Conservation (phyloP, 2,888 invertebrate genomes). For the Muscina levida region DNA sequence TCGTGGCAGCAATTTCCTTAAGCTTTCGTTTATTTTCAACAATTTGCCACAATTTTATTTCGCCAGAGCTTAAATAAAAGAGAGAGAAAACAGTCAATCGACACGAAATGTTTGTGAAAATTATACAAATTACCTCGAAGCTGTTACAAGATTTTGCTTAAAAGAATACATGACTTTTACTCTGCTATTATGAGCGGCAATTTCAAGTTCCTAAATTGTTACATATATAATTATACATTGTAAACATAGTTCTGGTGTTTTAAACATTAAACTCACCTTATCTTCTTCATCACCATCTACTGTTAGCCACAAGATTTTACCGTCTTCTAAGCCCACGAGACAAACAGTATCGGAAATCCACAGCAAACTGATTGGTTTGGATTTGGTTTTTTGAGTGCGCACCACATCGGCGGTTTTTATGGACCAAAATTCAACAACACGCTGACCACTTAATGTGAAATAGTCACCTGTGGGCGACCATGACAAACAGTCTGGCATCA, state of each 20-base stretch:
- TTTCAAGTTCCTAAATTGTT: constrained; percentile 58
- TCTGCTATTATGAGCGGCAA: constrained; percentile 84
- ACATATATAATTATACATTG: no score
- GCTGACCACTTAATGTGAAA: constrained; percentile 88
- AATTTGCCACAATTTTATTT: constrained; percentile 86
- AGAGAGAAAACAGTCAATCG: no score
- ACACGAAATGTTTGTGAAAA: no score
- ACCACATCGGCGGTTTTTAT: constrained; percentile 88
- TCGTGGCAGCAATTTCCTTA: constrained; percentile 81
- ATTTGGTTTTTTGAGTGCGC: constrained; percentile 84
- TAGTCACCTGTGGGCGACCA: constrained; percentile 90
- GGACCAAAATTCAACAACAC: constrained; percentile 89
- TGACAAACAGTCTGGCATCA: constrained; percentile 80
- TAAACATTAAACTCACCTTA: constrained; percentile 54
- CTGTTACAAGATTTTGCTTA: constrained; percentile 84
- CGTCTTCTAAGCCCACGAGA: constrained; percentile 88
- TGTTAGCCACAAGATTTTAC: constrained; percentile 84
- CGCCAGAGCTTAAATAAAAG: constrained; percentile 83
- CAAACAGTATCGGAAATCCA: constrained; percentile 85
- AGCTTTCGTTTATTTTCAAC: constrained; percentile 75
- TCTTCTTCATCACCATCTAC: constrained; percentile 81
- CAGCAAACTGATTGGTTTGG: constrained; percentile 85
- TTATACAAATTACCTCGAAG: constrained; percentile 82
- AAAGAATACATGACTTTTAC: constrained; percentile 85
- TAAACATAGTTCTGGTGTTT: not conserved